Evolutionary conservation across 2,113 vertebrate species (phyloP).

Genomic region (Sprattus sprattus): DNA sequence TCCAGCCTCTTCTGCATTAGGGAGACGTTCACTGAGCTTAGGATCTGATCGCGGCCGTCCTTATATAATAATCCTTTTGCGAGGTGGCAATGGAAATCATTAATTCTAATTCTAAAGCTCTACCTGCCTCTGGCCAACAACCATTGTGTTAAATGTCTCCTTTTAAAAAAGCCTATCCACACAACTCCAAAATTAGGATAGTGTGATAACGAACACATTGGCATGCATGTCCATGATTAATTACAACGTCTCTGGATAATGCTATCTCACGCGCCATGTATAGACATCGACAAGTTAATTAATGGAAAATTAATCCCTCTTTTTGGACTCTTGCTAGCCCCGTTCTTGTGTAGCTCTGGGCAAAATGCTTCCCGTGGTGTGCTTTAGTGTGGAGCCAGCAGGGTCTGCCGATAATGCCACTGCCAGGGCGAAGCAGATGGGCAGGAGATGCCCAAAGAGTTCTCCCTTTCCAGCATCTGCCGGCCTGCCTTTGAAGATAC

Average conservation of each 20-base stretch:
- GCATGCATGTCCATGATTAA: constrained; percentile 33
- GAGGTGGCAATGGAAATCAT: background rate
- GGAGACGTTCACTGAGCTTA: background rate
- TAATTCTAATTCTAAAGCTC: constrained; percentile 5
- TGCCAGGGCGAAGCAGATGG: constrained; percentile 65
- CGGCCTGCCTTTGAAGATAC: constrained; percentile 58
- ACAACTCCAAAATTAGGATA: constrained; percentile 10
- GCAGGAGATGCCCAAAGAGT: constrained; percentile 58
- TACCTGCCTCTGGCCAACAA: constrained; percentile 11
- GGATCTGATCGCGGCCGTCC: background rate
- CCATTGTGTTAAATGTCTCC: constrained; percentile 12
- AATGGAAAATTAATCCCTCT: constrained; percentile 47
- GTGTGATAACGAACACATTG: constrained; percentile 1
- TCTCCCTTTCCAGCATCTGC: constrained; percentile 61
- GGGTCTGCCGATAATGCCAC: constrained; percentile 47
- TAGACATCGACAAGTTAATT: constrained; percentile 50
- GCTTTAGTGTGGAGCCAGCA: constrained; percentile 46
- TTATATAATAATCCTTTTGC: background rate
- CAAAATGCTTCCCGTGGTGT: constrained; percentile 48
- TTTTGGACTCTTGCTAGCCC: constrained; percentile 37
- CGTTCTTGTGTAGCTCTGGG: constrained; percentile 45
- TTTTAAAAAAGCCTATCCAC: background rate
- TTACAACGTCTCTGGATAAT: constrained; percentile 32
- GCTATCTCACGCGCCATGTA: constrained; percentile 41
- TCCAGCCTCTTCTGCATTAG: background rate